Base-by-base conservation (phyloP, 2,113 vertebrate species). In the Hypanus sabinus region DNA sequence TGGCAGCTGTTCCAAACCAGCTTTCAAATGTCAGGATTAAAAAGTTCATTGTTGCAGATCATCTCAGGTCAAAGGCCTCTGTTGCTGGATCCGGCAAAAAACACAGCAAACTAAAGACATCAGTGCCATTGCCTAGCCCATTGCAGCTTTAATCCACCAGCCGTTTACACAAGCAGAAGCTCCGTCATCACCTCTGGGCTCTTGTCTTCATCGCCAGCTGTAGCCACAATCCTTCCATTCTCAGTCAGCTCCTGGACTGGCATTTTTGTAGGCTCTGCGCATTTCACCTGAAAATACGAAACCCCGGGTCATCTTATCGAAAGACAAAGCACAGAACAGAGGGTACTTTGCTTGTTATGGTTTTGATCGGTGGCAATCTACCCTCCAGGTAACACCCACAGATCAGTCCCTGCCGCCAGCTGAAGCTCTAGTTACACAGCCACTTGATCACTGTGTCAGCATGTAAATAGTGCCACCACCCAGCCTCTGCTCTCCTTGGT, bases 191-290 rank as follows among this genome's bases (percentile, higher is more conserved):
- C 33, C 36, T 93, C 91, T 24, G 91, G 22, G 38, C 91, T 75
- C 22, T 73, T 93, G 30, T 93, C 91, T 14, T 93, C 91, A 38
- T 93, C 91, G 16, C 22, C 91, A 46, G 91, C 91, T 18, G 91
- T 93, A 36, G 91, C 10, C 24, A 93, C 5, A 46, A 93, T 93
- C 22, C 38, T 93, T 55, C 91, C 91, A 27, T 93, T 93, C 68
- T 93, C 91, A 7, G 91, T 93, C 68, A 46, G 91, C 70, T 75
- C 91, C 22, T 73, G 91, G 36, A 73, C 0, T 12, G 91, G 91
- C 20, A 0, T 46, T 46, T 46, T 46, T 55, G 0, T 7, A 0
- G 27, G 30, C 16, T 1, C 30, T 55, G 8, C 1, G 36, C 91
- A 75, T 22, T 75, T 93, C 91, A 55, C 36, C 70, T 93, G 24